phyloP scores from a whole-genome alignment of 2,797 vertebrate species.

The Mareca penelope region DNA sequence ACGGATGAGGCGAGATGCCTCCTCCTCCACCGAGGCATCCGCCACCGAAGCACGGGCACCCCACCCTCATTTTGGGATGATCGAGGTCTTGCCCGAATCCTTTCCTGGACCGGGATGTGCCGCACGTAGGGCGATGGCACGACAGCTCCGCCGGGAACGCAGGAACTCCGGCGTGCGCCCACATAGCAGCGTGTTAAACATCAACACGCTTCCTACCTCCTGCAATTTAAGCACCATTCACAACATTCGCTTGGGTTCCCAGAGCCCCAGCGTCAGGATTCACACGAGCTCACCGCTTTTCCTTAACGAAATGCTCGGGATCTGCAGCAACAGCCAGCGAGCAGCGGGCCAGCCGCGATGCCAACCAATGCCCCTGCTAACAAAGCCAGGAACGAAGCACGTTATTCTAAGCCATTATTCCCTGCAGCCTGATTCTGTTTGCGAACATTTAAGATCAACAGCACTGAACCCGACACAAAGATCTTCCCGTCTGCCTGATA shows the following conservation, averaged over 20 bases:
- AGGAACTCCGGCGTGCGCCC: background rate
- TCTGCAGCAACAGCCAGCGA: background rate
- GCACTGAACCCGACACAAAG: background rate
- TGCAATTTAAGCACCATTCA: fast-evolving
- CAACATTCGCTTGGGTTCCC: fast-evolving
- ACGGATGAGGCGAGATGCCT: background rate
- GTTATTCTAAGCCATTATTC: background rate
- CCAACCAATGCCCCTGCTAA: background rate
- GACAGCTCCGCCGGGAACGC: background rate
- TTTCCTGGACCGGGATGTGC: background rate
- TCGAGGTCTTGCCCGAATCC: background rate
- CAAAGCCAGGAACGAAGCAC: background rate
- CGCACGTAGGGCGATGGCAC: fast-evolving
- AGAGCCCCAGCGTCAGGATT: background rate
- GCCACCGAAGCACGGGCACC: background rate
- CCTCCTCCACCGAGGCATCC: background rate
- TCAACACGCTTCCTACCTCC: background rate
- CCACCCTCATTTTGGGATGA: fast-evolving
- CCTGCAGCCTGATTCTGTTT: background rate
- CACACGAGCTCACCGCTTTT: fast-evolving
- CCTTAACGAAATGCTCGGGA: background rate
- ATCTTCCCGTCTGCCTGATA: background rate
- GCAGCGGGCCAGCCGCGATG: fast-evolving
- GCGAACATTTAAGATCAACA: background rate
- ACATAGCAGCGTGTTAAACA: fast-evolving